These are phyloP conservation scores for Hystrix brachyura DNA, from an alignment of 2,113 vertebrate species.

Conservation along the genomic window DNA sequence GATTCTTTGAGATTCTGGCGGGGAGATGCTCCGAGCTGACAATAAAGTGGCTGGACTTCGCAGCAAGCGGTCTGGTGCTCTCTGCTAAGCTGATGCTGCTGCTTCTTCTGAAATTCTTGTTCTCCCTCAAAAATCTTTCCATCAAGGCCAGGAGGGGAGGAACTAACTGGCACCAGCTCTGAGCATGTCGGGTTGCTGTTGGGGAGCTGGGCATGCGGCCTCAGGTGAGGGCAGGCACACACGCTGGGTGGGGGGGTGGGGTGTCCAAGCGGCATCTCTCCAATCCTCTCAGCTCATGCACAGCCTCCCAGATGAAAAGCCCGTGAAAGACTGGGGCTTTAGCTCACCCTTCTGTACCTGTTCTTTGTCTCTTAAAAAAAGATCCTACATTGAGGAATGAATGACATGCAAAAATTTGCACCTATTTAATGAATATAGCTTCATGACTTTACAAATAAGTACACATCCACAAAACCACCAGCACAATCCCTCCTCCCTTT, in stretches of 20 bases:
- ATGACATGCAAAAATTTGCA: background rate
- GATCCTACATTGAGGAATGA: background rate
- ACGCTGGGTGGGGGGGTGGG: too few species aligned
- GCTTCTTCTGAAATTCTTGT: background rate
- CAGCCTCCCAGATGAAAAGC: background rate
- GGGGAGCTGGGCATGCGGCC: background rate
- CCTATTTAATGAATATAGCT: background rate
- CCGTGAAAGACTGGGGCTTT: background rate
- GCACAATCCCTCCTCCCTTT: background rate
- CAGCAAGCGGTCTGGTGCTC: background rate
- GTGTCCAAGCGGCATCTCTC: too few species aligned
- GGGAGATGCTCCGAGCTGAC: constrained; percentile 50
- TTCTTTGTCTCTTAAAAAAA: background rate
- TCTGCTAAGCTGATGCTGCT: background rate
- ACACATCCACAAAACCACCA: too few species aligned
- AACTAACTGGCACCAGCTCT: background rate
- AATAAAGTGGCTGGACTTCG: constrained; percentile 24
- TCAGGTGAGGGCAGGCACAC: background rate
- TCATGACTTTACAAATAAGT: background rate
- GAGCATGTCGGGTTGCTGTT: background rate
- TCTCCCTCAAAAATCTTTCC: background rate
- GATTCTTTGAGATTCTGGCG: constrained; percentile 58
- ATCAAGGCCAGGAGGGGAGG: background rate
- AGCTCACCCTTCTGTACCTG: background rate
- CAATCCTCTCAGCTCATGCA: background rate